Evolutionary conservation across 2,113 vertebrate genomes (phyloP), one percentile per base, ranked within the genome.

Genomic region (Hucho hucho): DNA sequence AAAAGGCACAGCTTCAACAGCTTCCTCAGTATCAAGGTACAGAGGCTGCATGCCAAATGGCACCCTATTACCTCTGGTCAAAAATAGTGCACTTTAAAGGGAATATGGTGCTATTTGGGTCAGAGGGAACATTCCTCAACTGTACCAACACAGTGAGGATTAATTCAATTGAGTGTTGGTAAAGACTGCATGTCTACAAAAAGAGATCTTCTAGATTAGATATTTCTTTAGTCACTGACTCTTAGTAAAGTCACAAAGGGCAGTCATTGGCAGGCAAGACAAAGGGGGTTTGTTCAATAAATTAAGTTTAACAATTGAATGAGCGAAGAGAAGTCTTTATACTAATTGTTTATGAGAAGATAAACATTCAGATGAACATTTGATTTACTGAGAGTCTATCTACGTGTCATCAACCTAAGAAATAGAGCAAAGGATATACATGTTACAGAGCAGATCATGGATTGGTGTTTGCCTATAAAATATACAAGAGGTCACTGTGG

Each of bases 221-320:
- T 73, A 74, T 13, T 53, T 72, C 79, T 77, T 59, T 81, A 73
- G 18, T 75, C 59, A 75, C 71, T 32, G 75, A 81, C 73, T 74
- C 46, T 12, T 64, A 49, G 32, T 66, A 72, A 71, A 24, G 72
- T 81, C 79, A 86, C 76, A 85, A 79, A 76, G 69, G 74, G 72
- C 53, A 25, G 25, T n/a, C 84, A 86, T 81, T 74, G 84, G 87
- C 77, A 74, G 24, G 25, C 22, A 78, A 77, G 70, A 81, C 74
- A 75, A 82, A 77, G 25, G 61, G 69, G 64, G 61, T 53, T 49
- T 64, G 64, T 81, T 75, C 70, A 84, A 78, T 79, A 72, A 79
- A 26, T 80, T 72, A 75, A 83, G 65, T 70, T 73, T 2, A 25
- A 69, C 4, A 0, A 71, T 46, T 11, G 72, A 74, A 61, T 63